phyloP scores from a whole-genome alignment of 1,140 invertebrate genomes.

The Drosophila busckii region DNA sequence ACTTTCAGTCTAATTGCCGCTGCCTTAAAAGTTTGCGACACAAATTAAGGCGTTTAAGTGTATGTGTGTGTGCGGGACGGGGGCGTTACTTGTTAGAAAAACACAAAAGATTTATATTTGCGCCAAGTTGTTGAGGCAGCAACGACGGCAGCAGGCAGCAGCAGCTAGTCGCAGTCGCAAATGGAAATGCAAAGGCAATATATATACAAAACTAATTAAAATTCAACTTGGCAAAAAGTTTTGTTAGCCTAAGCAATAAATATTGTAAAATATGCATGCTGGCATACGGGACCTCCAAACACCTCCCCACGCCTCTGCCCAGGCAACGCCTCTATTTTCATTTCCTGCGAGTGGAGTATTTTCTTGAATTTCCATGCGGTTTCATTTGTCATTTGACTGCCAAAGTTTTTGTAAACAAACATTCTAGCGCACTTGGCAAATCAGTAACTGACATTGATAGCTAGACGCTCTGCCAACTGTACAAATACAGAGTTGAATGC shows the following conservation, averaged over 20 bases:
- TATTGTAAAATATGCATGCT: constrained; percentile 67
- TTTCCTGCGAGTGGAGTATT: constrained; percentile 52
- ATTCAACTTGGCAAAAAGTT: constrained; percentile 76
- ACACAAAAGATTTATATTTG: constrained; percentile 47
- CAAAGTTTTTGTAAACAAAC: constrained; percentile 69
- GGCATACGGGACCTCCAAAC: constrained; percentile 16
- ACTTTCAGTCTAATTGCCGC: constrained; percentile 54
- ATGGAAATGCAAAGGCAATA: constrained; percentile 46
- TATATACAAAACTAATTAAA: constrained; percentile 75
- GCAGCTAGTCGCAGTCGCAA: neutral
- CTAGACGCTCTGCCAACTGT: constrained; percentile 40
- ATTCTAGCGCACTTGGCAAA: constrained; percentile 34
- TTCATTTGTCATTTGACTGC: constrained; percentile 72
- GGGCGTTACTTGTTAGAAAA: constrained; percentile 12
- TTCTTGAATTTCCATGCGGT: constrained; percentile 50
- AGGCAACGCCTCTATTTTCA: constrained; percentile 35
- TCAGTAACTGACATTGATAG: constrained; percentile 44
- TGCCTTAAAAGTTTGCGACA: constrained; percentile 44
- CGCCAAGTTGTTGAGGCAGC: constrained; percentile 46
- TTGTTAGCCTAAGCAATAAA: constrained; percentile 71
- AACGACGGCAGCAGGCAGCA: too few species aligned
- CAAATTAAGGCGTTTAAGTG: constrained; percentile 28
- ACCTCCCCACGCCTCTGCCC: neutral
- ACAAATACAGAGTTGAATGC: constrained; percentile 12
- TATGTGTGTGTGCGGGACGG: neutral